Conservation (phyloP, 2,113 vertebrate genomes). For the Melanerpes aurifrons region DNA sequence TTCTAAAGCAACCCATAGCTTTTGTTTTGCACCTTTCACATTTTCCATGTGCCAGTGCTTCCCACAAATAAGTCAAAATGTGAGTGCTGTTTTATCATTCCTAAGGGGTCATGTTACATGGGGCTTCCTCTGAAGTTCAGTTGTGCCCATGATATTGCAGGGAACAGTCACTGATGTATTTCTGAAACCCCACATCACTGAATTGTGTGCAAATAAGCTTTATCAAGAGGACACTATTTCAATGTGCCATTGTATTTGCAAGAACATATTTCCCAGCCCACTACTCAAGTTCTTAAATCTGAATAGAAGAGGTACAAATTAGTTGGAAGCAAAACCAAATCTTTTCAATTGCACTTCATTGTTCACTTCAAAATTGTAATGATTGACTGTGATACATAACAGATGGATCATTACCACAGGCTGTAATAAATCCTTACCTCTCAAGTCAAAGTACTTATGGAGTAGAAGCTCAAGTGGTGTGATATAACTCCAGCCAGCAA, state of each 20-base stretch:
- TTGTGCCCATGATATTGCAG: not conserved
- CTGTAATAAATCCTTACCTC: slow-evolving; percentile 45
- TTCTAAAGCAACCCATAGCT: not conserved
- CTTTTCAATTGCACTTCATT: slow-evolving; percentile 42
- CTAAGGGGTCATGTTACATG: not conserved
- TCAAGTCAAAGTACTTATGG: slow-evolving; percentile 11
- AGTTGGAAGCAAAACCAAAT: slow-evolving; percentile 63
- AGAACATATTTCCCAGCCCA: not conserved
- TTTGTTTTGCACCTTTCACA: not conserved
- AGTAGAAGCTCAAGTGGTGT: not conserved
- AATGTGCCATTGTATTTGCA: slow-evolving; percentile 9
- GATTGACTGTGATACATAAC: slow-evolving; percentile 52
- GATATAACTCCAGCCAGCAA: not conserved
- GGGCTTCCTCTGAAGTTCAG: not conserved
- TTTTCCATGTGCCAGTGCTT: not conserved
- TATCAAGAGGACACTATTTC: slow-evolving; percentile 43
- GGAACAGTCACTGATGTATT: not conserved
- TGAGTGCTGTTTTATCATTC: not conserved
- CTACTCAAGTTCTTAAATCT: slow-evolving; percentile 62
- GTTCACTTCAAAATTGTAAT: slow-evolving; percentile 63
- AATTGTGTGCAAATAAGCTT: slow-evolving; percentile 22
- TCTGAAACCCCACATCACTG: not conserved
- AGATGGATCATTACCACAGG: slow-evolving; percentile 47
- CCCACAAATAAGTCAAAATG: not conserved
- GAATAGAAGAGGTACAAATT: slow-evolving; percentile 66